Base-by-base conservation (phyloP, 1,140 invertebrate species). In the Anastrepha ludens region DNA sequence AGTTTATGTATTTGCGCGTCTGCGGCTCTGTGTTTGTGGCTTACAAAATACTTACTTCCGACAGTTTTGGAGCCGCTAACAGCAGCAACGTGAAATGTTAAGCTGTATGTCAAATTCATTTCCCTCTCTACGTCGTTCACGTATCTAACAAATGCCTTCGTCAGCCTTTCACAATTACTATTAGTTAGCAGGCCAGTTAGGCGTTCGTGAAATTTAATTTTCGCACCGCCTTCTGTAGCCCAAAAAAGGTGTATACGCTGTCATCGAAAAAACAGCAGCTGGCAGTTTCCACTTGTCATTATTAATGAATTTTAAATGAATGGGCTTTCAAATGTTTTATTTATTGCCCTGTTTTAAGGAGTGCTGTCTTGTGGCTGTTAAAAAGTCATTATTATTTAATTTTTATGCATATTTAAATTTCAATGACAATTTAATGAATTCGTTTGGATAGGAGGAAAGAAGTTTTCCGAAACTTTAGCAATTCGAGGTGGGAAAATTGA, bases 241-340 rank as follows among this genome's bases (percentile, higher is more conserved):
- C 7, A 8, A 39, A 67, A 78, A 58, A 50, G 74, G 74, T 81
- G 74, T 81, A 41, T 11, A n/a, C 47, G 47, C 74, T 81, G 47
- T 81, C 74, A 81, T 50, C 55, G 17, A 81, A 81, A 47, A 55
- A 20, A n/a, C 17, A 81, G 17, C 47, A 20, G 74, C 74, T 81
- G 47, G 47, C 74, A 81, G 47, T 55, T 74, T 50, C 47, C 74
- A 81, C 74, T 81, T 81, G 74, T 55, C 74, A 58, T 81, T 81
- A 81, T 81, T 81, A 81, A 81, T 81, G 74, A 81, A 81, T 81
- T 55, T 81, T 55, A 81, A 81, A 81, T 81, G 74, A 81, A 55
- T 81, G 47, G n/a, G 17, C 44, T n/a, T 55, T 55, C n/a, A 55
- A 55, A 3, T 20, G 74, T n/a, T 50, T 81, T 3, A 50, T 81